These are phyloP conservation scores for Pomacea canaliculata DNA, from an alignment of 2,888 invertebrate species.

Conservation along the genomic window DNA sequence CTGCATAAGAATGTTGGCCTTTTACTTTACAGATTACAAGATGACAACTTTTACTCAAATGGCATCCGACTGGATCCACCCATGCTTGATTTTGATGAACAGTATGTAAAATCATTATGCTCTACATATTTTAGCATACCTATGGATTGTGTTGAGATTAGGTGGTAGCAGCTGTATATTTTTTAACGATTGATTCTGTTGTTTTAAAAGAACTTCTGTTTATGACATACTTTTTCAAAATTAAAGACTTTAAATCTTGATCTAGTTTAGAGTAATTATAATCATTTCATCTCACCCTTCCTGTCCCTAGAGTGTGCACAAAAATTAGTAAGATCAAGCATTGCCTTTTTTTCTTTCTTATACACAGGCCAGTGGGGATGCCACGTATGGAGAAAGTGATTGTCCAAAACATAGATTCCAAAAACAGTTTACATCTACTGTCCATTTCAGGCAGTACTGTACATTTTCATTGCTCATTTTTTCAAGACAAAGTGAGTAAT, in stretches of 20 bases:
- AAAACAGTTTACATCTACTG: slow-evolving; percentile 89
- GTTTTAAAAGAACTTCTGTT: no score
- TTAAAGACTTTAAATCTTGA: no score
- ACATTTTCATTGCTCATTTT: slow-evolving; percentile 97
- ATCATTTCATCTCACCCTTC: no score
- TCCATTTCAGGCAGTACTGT: slow-evolving; percentile 94
- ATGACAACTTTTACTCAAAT: slow-evolving; percentile 59
- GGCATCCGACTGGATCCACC: slow-evolving; percentile 76
- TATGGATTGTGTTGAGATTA: background rate
- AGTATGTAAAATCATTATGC: slow-evolving; percentile 71
- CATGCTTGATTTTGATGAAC: slow-evolving; percentile 79
- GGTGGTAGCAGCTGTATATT: background rate
- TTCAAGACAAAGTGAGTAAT: slow-evolving; percentile 87
- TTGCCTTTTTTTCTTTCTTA: slow-evolving; percentile 4
- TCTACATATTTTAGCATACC: no score
- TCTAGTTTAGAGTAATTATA: no score
- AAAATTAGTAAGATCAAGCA: no score
- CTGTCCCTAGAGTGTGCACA: no score
- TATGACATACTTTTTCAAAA: no score
- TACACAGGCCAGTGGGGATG: slow-evolving; percentile 84
- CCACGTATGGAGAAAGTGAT: slow-evolving; percentile 88
- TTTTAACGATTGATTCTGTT: background rate
- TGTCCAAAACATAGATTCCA: slow-evolving; percentile 86
- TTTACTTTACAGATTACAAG: slow-evolving; percentile 41
- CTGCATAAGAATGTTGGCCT: background rate